These are phyloP conservation scores for Nebria salina DNA, from an alignment of 2,888 invertebrate genomes.

Conservation along the genomic window DNA sequence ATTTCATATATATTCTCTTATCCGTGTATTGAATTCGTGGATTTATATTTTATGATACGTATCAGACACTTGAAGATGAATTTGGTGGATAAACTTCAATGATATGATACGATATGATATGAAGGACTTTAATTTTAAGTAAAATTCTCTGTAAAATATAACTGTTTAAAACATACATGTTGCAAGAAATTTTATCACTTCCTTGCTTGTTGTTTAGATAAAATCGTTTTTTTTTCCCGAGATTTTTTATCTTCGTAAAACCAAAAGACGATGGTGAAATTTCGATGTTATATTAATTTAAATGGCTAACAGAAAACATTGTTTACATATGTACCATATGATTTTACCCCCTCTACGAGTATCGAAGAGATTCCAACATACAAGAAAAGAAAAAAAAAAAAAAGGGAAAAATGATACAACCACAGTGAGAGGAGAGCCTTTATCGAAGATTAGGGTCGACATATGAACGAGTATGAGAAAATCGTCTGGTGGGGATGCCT, in stretches of 20 bases:
- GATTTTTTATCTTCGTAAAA: background rate
- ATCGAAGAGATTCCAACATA: slow-evolving; percentile 8
- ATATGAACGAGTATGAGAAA: slow-evolving; percentile 9
- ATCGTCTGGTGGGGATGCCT: slow-evolving; percentile 17
- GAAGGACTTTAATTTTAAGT: no score
- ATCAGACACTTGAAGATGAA: no score
- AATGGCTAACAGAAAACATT: slow-evolving; percentile 37
- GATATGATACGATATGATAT: no score
- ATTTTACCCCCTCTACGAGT: slow-evolving; percentile 28
- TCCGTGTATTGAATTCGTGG: no score
- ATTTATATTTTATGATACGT: no score
- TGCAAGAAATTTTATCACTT: slow-evolving; percentile 20
- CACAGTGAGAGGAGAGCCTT: background rate
- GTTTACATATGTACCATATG: slow-evolving; percentile 43
- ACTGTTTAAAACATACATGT: background rate
- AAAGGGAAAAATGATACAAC: slow-evolving; percentile 24
- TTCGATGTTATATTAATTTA: slow-evolving; percentile 18
- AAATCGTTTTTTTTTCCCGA: slow-evolving; percentile 4
- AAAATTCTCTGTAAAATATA: no score
- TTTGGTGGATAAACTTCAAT: no score
- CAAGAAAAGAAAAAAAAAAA: background rate
- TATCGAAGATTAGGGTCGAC: slow-evolving; percentile 10
- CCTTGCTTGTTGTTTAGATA: slow-evolving; percentile 24
- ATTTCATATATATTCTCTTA: no score
- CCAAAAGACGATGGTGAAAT: background rate